Evolutionary conservation across 2,888 invertebrate genomes (phyloP).

Genomic region (Allacma fusca): DNA sequence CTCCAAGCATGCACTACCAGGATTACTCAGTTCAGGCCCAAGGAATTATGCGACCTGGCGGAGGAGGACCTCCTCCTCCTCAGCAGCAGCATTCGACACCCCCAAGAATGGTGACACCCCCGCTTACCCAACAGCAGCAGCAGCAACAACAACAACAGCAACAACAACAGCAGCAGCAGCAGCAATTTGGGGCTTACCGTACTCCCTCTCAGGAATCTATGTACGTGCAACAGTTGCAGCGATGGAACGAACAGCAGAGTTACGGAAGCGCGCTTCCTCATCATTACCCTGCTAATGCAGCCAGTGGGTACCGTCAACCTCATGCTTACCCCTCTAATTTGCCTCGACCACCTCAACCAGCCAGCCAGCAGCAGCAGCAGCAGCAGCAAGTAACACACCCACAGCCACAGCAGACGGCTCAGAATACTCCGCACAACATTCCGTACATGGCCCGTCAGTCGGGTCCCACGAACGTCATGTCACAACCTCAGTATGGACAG

Average conservation of each 20-base stretch:
- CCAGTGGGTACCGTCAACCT: slow-evolving; percentile 58
- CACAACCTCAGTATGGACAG: slow-evolving; percentile 54
- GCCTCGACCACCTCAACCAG: slow-evolving; percentile 58
- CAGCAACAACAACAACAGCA: slow-evolving; percentile 56
- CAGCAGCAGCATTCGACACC: slow-evolving; percentile 56
- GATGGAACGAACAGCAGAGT: slow-evolving; percentile 62
- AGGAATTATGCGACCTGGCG: slow-evolving; percentile 56
- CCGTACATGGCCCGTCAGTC: slow-evolving; percentile 59
- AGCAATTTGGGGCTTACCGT: slow-evolving; percentile 53
- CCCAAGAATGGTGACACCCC: slow-evolving; percentile 55
- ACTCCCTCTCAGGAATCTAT: slow-evolving; percentile 56
- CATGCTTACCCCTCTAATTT: slow-evolving; percentile 60
- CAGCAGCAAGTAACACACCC: slow-evolving; percentile 42
- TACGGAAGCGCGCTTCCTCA: slow-evolving; percentile 64
- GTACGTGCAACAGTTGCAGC: slow-evolving; percentile 60
- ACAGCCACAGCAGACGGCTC: slow-evolving; percentile 66
- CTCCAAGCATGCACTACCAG: slow-evolving; percentile 59
- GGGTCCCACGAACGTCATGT: slow-evolving; percentile 54
- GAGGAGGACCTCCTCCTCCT: slow-evolving; percentile 47
- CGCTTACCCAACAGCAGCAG: slow-evolving; percentile 51
- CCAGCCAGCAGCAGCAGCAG: too few relatives aligned
- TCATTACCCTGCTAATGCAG: slow-evolving; percentile 59
- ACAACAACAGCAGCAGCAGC: too few relatives aligned
- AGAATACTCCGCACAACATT: slow-evolving; percentile 62
- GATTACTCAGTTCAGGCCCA: slow-evolving; percentile 59